Percentiles rank a stretch among this genome's conserved stretches.
Conservation (phyloP, 2,113 vertebrate species). For the Phalacrocorax aristotelis region DNA sequence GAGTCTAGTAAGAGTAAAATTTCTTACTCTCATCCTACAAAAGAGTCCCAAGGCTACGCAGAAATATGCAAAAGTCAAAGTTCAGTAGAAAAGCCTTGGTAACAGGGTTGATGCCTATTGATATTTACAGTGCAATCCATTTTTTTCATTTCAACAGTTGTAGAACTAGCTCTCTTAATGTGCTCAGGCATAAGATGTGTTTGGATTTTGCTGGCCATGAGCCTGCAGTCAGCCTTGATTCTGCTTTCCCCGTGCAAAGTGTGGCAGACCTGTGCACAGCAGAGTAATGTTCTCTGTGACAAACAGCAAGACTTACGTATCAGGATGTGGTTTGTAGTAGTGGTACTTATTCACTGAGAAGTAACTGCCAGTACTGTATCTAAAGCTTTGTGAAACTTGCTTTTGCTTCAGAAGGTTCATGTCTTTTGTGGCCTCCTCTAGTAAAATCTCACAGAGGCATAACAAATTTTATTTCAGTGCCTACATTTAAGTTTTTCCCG, state of each 20-base stretch:
- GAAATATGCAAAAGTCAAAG: neutral
- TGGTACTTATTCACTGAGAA: neutral
- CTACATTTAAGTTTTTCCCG: neutral
- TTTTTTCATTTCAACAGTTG: neutral
- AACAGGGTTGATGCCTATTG: neutral
- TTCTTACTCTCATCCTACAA: neutral
- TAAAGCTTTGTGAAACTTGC: neutral
- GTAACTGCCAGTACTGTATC: neutral
- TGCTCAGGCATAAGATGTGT: neutral
- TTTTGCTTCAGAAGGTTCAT: neutral
- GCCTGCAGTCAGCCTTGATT: neutral
- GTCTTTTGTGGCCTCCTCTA: neutral
- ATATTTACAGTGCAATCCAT: neutral
- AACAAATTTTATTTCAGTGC: neutral
- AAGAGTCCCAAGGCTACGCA: fast-evolving
- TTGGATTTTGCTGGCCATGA: neutral
- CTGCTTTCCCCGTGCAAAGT: neutral
- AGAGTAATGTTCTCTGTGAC: neutral
- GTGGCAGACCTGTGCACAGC: neutral
- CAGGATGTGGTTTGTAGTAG: neutral
- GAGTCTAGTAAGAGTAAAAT: neutral
- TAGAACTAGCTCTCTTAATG: neutral
- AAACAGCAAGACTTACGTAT: neutral
- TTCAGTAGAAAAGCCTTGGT: neutral
- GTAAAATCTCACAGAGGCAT: neutral